Base-by-base conservation (phyloP, 2,797 vertebrate species). In the Helicolenus hilgendorfi region DNA sequence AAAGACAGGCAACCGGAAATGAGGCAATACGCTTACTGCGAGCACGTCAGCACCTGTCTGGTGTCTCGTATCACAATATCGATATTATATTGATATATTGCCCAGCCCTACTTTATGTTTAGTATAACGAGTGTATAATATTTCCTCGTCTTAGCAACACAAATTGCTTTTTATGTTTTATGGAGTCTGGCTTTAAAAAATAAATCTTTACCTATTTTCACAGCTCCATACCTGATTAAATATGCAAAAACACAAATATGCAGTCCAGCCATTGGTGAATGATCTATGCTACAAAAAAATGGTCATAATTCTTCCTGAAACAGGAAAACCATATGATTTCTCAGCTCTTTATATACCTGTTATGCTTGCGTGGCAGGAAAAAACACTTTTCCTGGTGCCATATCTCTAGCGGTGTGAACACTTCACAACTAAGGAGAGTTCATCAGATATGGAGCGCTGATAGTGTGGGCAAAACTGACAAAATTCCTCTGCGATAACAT, bases 401-500 rank as follows among this genome's bases (percentile, higher is more conserved):
- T 84, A 93, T 93, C 84, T 92, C 53, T 75, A 58, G n/a, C 76
- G 71, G 41, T n/a, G 49, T 84, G 73, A 91, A 86, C 80, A 70
- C 78, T 82, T 84, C 26, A 77, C 77, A 86, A 71, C 76, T 77
- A 49, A 24, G 83, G 27, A 77, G 72, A 81, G 77, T 84, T 89
- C 29, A 86, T 91, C 88, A 83, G 89, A 92, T 92, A 77, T 7
- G 58, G 36, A 65, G 33, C 3, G 3, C 67, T 74, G 88, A 94
- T 92, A 92, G 69, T 3, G 79, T 33, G 35, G 31, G 49, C 64
- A 69, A 79, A 86, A 74, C 79, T 80, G 88, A 81, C 56, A 7
- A 78, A 79, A 80, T 62, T 63, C 55, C 41, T 35, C 27, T 72
- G 64, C 89, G 84, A 93, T 87, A 92, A 79, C 71, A 81, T 84